phyloP scores from a whole-genome alignment of 1,140 invertebrate species.

The Brachionus manjavacas region DNA sequence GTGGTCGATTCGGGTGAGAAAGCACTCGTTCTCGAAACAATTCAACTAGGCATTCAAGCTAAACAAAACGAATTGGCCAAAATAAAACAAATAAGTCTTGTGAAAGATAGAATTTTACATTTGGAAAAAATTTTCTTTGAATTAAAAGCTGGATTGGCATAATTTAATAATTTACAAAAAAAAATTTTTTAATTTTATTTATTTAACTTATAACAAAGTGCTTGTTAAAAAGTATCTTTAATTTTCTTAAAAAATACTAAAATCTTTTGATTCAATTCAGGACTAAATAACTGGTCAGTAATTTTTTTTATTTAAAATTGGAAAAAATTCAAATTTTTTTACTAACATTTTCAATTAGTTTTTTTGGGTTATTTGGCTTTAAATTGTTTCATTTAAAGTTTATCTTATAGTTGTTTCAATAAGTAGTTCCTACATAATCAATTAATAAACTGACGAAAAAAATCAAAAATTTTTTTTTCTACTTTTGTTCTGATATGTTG shows the following conservation, averaged over 20 bases:
- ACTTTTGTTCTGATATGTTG: no score
- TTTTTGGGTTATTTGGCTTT: not conserved
- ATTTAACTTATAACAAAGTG: not conserved
- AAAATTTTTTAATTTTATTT: not conserved
- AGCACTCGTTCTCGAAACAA: not conserved
- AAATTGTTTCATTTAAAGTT: not conserved
- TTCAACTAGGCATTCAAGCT: not conserved
- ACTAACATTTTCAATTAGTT: not conserved
- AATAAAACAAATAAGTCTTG: not conserved
- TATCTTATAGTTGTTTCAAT: not conserved
- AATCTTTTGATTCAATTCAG: not conserved
- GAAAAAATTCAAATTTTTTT: not conserved
- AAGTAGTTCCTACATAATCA: not conserved
- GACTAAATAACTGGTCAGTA: not conserved
- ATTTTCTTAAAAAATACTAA: not conserved
- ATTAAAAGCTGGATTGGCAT: not conserved
- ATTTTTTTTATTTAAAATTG: not conserved
- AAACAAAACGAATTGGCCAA: not conserved
- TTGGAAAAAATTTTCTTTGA: not conserved
- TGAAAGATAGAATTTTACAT: not conserved
- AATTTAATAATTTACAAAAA: not conserved
- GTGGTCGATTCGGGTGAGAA: not conserved
- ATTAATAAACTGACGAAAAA: not conserved
- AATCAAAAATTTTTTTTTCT: no score
- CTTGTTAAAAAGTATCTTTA: conserved; percentile 7